Evolutionary conservation across 30 jellyfish, hydroid and myxozoan genomes (phyloP), one percentile per base, ranked within the genome.

Genomic region (Sanderia malayensis): DNA sequence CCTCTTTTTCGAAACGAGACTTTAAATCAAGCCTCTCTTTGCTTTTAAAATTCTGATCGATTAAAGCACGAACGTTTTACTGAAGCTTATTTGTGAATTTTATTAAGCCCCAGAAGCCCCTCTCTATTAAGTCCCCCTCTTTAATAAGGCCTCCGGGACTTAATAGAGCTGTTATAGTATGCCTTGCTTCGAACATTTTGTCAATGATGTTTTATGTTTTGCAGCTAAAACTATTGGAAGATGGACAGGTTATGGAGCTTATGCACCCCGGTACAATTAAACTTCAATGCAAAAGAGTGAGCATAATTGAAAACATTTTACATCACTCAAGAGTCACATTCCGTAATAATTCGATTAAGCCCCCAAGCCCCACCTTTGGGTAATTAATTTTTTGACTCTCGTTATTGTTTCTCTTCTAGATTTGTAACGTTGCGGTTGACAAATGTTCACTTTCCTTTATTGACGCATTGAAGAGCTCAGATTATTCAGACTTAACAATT

Each of bases 401-500:
- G 15, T 15, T 41, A 41, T 41, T 41, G 8, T 41, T 41, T 41
- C 55, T 41, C 11, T 41, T 15, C 8, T 18, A 49, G 64, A 49
- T 19, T 18, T 15, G 27, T 9, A 18, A 49, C 18, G 64, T 49
- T 7, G 18, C 64, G 4, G 27, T 9, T 2, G 64, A 49, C 18
- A 19, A 49, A 2, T 19, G 25, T 15, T 19, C 23, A 19, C 27
- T 19, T 4, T 19, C 64, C 8, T 49, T 49, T 24, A 4, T 49
- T 2, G 64, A 49, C 27, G 64, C 64, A 2, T 49, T 49, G 27
- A 19, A 49, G 64, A 49, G 64, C 18, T 15, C 27, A 49, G 64
- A 49, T 2, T 49, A 4, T 24, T 49, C 64, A 4, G 64, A 49
- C 24, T 2, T 19, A 18, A 49, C 64, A 15, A 49, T 49, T 18